Conservation (phyloP, 53 echinoderm and acorn worm species). For the Paracentrotus lividus region DNA sequence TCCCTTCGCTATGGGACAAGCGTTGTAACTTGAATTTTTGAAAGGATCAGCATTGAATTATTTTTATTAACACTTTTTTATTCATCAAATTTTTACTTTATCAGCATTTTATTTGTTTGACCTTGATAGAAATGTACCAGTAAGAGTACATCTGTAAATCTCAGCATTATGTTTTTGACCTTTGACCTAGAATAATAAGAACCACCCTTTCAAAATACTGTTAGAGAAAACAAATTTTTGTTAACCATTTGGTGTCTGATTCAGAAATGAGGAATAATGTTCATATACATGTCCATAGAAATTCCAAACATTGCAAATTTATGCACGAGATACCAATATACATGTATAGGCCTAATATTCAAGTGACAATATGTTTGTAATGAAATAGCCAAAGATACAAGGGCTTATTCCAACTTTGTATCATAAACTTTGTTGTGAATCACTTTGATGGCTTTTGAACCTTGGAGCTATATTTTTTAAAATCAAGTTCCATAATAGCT, state of each 20-base stretch:
- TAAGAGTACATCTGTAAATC: background rate
- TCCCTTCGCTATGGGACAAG: too few relatives aligned
- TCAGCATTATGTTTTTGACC: conserved; percentile 28
- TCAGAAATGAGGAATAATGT: background rate
- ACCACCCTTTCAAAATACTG: background rate
- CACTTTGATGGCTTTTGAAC: background rate
- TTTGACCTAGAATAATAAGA: background rate
- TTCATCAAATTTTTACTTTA: conserved; percentile 18
- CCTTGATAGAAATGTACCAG: conserved; percentile 24
- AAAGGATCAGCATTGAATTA: background rate
- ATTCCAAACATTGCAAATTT: background rate
- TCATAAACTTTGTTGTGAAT: background rate
- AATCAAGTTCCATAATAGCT: background rate
- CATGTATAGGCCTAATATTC: background rate
- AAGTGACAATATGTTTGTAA: background rate
- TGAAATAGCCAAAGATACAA: background rate
- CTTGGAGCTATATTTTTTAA: background rate
- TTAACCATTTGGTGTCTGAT: conserved; percentile 38
- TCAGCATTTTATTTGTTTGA: conserved; percentile 20
- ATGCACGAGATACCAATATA: background rate
- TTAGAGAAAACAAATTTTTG: background rate
- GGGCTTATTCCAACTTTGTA: background rate
- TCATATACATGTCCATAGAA: background rate
- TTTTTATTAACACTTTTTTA: background rate
- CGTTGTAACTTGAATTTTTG: background rate